Evolutionary conservation across 30 jellyfish, hydroid and myxozoan genomes (phyloP).

Genomic region (Euphysa ruthae): DNA sequence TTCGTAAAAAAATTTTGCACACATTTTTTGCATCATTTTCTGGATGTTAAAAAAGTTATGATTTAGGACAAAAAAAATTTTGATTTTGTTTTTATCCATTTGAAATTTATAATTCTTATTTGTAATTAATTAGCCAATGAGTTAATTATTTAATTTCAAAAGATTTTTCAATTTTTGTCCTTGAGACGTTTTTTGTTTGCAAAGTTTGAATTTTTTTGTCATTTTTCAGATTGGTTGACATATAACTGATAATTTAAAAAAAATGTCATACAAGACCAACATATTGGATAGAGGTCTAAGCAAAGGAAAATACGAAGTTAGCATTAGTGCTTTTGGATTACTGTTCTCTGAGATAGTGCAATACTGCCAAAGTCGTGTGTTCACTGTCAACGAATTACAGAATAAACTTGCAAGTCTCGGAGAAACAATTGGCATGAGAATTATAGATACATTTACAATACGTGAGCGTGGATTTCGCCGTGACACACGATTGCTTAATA

Average conservation of each 20-base stretch:
- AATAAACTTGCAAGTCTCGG: slow-evolving; percentile 82
- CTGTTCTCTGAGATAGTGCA: slow-evolving; percentile 96
- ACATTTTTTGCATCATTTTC: too few relatives aligned
- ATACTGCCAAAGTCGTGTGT: slow-evolving; percentile 87
- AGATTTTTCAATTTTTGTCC: too few relatives aligned
- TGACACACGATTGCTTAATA: slow-evolving; percentile 61
- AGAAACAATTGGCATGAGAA: slow-evolving; percentile 71
- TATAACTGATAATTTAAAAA: neutral
- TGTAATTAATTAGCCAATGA: too few relatives aligned
- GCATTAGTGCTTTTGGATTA: slow-evolving; percentile 82
- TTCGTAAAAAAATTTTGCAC: too few relatives aligned
- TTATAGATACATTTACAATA: slow-evolving; percentile 61
- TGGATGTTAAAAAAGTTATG: too few relatives aligned
- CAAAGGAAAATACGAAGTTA: slow-evolving; percentile 91
- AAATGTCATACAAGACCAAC: slow-evolving; percentile 57
- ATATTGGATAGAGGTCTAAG: slow-evolving; percentile 85
- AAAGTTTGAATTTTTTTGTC: neutral
- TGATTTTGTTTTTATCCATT: too few relatives aligned
- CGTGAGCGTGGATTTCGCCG: slow-evolving; percentile 89
- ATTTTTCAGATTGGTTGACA: neutral
- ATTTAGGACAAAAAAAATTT: too few relatives aligned
- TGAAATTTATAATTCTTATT: too few relatives aligned
- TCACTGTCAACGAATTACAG: slow-evolving; percentile 95
- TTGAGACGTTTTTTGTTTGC: neutral
- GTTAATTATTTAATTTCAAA: too few relatives aligned